These are phyloP conservation scores for Nanorana parkeri DNA, from an alignment of 2,113 vertebrate genomes.

Conservation along the genomic window DNA sequence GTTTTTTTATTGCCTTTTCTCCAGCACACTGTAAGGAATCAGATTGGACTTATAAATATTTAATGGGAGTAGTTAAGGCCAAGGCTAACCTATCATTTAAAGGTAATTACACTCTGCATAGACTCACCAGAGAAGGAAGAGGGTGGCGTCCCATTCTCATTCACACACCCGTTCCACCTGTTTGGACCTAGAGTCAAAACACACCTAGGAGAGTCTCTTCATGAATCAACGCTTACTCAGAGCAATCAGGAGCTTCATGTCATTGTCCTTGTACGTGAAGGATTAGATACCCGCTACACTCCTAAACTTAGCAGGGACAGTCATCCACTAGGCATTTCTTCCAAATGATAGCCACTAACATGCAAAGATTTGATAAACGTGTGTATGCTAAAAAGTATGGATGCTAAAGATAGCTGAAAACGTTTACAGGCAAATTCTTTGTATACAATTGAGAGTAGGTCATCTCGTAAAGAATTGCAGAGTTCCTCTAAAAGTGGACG, in stretches of 20 bases:
- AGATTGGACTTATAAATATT: constrained; percentile 25
- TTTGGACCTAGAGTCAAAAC: constrained; percentile 9
- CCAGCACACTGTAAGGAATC: constrained; percentile 23
- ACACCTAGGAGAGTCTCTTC: constrained; percentile 31
- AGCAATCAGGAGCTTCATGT: not conserved
- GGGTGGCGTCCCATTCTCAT: constrained; percentile 25
- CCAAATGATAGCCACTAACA: too few relatives aligned
- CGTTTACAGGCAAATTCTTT: too few relatives aligned
- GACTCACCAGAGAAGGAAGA: not conserved
- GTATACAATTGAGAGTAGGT: too few relatives aligned
- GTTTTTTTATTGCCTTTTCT: not conserved
- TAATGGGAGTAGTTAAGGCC: constrained; percentile 44
- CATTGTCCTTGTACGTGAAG: too few relatives aligned
- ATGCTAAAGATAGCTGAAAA: too few relatives aligned
- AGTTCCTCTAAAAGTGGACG: too few relatives aligned
- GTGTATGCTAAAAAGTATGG: too few relatives aligned
- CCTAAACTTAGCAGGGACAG: too few relatives aligned
- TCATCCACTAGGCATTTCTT: too few relatives aligned
- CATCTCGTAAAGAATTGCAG: too few relatives aligned
- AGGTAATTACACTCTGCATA: constrained; percentile 39
- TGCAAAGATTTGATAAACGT: too few relatives aligned
- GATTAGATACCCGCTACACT: too few relatives aligned
- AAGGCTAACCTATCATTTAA: constrained; percentile 39
- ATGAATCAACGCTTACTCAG: constrained; percentile 36
- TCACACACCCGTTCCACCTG: constrained; percentile 31